Evolutionary conservation across 2,888 invertebrate genomes (phyloP).

Genomic region (Netelia virgata): DNA sequence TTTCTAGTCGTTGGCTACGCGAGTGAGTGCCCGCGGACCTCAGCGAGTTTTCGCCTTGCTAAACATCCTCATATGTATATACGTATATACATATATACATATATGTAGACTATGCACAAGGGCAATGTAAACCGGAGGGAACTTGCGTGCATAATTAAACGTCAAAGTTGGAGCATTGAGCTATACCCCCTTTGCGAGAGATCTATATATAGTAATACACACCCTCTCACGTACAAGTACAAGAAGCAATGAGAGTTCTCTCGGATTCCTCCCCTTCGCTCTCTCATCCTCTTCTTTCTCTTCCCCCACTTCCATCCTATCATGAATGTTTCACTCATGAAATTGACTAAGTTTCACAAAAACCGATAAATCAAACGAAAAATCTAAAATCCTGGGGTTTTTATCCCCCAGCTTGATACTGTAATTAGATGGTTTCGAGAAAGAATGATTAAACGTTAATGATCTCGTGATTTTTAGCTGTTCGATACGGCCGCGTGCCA

Average conservation of each 20-base stretch:
- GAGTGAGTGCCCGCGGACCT: conserved; percentile 40
- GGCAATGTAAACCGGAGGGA: conserved; percentile 77
- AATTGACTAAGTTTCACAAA: conserved; percentile 11
- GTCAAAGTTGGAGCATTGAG: conserved; percentile 76
- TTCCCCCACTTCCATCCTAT: conserved; percentile 14
- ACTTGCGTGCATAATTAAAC: conserved; percentile 81
- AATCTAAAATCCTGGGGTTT: too few species aligned
- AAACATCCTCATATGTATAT: neutral
- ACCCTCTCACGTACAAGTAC: neutral
- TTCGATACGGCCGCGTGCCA: conserved; percentile 98
- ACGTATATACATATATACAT: conserved; percentile 29
- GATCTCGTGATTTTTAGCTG: conserved; percentile 88
- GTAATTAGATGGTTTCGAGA: too few species aligned
- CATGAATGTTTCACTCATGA: neutral
- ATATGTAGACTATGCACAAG: conserved; percentile 64
- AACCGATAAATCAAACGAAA: conserved; percentile 1
- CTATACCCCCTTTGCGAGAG: conserved; percentile 62
- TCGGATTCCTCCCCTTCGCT: conserved; percentile 38
- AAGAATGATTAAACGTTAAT: too few species aligned
- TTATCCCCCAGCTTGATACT: neutral
- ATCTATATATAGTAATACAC: neutral
- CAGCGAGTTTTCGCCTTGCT: conserved; percentile 32
- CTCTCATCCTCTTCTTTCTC: conserved; percentile 27
- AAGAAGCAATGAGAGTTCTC: conserved; percentile 33
- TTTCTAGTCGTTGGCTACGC: conserved; percentile 61